Base-by-base conservation (phyloP, 2,797 vertebrate genomes). In the Varecia variegata region DNA sequence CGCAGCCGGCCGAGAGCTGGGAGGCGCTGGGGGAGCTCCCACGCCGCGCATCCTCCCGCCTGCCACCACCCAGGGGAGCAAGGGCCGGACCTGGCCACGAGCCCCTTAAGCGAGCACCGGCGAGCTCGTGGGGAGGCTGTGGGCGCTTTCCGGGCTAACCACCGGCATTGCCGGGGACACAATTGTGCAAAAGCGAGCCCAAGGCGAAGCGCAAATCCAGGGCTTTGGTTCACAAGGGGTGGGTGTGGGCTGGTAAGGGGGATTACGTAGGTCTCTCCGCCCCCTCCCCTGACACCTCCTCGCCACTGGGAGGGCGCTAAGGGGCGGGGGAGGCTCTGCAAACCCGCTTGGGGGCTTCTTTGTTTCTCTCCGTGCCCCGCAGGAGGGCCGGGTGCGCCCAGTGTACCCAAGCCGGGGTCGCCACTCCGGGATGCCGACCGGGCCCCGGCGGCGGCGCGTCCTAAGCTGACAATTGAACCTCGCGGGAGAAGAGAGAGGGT, bases 201-300 rank as follows among this genome's bases (percentile, higher is more conserved):
- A 3, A 38, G 62, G 85, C 77, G 20, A 45, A 86, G 43, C 52
- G 77, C 90, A 23, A 9, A 77, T 4, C 10, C 52, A 6, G 35
- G 58, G 95, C 62, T 54, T 27, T 13, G 95, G 93, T 38, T 84
- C 80, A 15, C 68, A 56, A 88, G 84, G 65, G 94, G 92, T 93
- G 94, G 96, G 96, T 94, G 95, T 93, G 93, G 92, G 95, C 93
- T 70, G 90, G 93, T 85, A 82, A 93, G 67, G 65, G 81, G 90
- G 96, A 98, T 97, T 98, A 96, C 96, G 95, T 97, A 97, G 96
- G 92, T 95, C 90, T 95, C 95, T 88, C 97, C 96, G 92, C 95
- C 94, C 85, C 97, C 90, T 96, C 96, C 95, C 96, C 70, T 76
- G 58, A 93, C 86, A 96, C 96, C 90, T 92, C 95, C 88, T 92